Conservation (phyloP, 1,140 invertebrate genomes). For the Cardiocondyla obscurior region DNA sequence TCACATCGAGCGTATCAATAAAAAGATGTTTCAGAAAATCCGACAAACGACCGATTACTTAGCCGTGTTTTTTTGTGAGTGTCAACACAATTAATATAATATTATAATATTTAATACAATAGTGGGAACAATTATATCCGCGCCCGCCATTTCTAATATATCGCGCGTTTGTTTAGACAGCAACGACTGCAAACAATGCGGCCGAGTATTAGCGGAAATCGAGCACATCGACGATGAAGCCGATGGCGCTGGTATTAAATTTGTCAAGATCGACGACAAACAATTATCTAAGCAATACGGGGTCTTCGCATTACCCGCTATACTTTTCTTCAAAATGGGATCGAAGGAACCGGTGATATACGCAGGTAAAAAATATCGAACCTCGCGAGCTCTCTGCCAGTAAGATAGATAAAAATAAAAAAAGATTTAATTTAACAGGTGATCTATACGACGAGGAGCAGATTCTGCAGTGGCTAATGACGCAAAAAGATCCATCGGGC, state of each 20-base stretch:
- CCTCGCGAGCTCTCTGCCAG: neutral
- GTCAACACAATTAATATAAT: neutral
- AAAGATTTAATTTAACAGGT: conserved; percentile 84
- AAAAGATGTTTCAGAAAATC: conserved; percentile 97
- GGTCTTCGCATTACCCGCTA: conserved; percentile 94
- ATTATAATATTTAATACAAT: neutral
- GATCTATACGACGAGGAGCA: conserved; percentile 95
- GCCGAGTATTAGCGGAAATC: conserved; percentile 93
- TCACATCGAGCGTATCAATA: conserved; percentile 96
- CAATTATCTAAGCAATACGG: conserved; percentile 93
- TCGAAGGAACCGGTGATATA: conserved; percentile 97
- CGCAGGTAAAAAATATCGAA: conserved; percentile 88
- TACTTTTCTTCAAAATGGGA: conserved; percentile 94
- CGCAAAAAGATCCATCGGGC: conserved; percentile 94
- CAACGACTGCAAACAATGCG: conserved; percentile 97
- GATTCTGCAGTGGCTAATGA: conserved; percentile 94
- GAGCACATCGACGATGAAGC: conserved; percentile 97
- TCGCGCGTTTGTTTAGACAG: conserved; percentile 89
- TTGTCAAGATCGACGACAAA: conserved; percentile 96
- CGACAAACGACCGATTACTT: conserved; percentile 95
- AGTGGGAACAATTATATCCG: neutral
- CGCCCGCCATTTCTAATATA: neutral
- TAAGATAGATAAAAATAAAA: neutral
- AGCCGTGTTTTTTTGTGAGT: conserved; percentile 98
- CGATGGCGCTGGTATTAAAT: conserved; percentile 95